These are phyloP conservation scores for Argyrosomus regius DNA, from an alignment of 2,797 vertebrate species.

Conservation along the genomic window DNA sequence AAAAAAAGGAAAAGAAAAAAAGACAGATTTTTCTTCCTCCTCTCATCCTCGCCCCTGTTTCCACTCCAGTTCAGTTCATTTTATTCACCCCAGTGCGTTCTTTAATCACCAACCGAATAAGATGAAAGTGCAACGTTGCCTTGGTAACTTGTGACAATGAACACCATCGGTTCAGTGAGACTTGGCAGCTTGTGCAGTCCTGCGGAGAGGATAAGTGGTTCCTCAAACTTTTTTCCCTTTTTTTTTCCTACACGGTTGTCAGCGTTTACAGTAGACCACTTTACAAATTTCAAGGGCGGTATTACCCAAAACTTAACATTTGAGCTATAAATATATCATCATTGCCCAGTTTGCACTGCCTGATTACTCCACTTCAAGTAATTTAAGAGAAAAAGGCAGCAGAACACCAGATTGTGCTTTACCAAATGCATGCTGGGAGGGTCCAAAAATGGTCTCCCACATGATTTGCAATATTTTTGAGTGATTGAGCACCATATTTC, in stretches of 20 bases:
- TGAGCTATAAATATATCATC: not conserved
- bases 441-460: not conserved
- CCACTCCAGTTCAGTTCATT: slow-evolving; percentile 55
- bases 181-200: slow-evolving; percentile 71
- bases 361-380: not conserved
- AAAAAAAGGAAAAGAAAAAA: slow-evolving; percentile 75
- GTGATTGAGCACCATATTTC: not conserved
- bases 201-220: slow-evolving; percentile 71
- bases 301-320: not conserved
- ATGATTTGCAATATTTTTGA: not conserved
- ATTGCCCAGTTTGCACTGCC: not conserved
- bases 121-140: slow-evolving; percentile 88
- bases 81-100: slow-evolving; percentile 72
- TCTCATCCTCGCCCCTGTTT: slow-evolving; percentile 45
- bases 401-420: not conserved
- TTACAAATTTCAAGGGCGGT: not conserved
- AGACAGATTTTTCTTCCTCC: slow-evolving; percentile 14
- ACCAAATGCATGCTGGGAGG: not conserved
- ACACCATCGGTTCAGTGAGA: slow-evolving; percentile 82
- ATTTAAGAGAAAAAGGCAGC: slow-evolving; percentile 7
- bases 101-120: slow-evolving; percentile 87
- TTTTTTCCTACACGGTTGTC: slow-evolving; percentile 29
- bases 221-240: slow-evolving; percentile 52
- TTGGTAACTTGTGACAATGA: slow-evolving; percentile 90
- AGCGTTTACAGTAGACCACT: not conserved